phyloP scores from a whole-genome alignment of 2,797 vertebrate species.

The Halcyon smyrnensis region DNA sequence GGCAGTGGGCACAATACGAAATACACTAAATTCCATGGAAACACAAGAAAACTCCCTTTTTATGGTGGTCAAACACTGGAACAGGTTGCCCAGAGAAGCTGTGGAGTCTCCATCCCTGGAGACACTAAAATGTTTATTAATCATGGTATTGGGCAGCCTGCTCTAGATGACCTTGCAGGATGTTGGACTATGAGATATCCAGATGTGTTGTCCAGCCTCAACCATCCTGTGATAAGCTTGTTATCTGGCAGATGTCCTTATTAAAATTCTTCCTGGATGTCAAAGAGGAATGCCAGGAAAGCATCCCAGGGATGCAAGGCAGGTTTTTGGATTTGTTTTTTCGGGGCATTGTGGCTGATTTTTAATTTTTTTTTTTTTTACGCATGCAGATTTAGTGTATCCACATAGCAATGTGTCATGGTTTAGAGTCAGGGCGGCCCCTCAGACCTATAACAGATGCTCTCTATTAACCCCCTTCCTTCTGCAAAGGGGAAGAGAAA shows the following conservation, averaged over 20 bases:
- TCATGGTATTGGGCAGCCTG: neutral
- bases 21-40: neutral
- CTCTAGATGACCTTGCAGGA: neutral
- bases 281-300: neutral
- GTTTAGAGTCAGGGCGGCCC: no score
- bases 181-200: neutral
- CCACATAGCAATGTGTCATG: neutral
- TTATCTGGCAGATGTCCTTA: neutral
- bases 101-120: neutral
- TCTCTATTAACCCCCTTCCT: no score
- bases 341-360: neutral
- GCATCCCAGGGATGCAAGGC: neutral
- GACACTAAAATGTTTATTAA: neutral
- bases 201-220: neutral
- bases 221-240: neutral
- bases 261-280: neutral
- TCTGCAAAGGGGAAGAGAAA: no score
- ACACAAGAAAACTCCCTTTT: neutral
- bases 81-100: neutral
- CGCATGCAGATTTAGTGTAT: neutral
- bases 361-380: neutral
- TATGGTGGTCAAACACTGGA: neutral
- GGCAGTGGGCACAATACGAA: neutral
- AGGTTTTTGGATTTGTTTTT: neutral
- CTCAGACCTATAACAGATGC: no score